phyloP scores from a whole-genome alignment of 2,797 vertebrate genomes.

The Poecilia gillii region DNA sequence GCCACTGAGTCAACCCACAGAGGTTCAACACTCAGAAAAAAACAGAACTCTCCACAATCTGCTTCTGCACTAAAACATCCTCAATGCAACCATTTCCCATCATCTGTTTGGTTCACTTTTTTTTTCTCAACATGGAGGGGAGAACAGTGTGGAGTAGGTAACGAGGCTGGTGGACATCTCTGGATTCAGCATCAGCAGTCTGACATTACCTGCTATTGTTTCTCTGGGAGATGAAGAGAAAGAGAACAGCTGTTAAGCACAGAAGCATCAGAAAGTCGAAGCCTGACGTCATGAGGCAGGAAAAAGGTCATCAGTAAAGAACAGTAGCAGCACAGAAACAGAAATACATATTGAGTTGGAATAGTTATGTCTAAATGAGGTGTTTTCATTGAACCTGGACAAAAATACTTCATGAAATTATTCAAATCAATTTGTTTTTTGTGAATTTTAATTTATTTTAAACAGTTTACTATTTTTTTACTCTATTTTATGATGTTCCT shows the following conservation, averaged over 20 bases:
- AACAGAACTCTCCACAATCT: not conserved
- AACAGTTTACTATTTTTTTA: not conserved
- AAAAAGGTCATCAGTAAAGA: not conserved
- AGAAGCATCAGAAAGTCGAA: slow-evolving; percentile 51
- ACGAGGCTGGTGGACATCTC: slow-evolving; percentile 46
- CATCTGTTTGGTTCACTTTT: not conserved
- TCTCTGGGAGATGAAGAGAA: slow-evolving; percentile 31
- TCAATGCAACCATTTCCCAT: not conserved
- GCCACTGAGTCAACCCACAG: slow-evolving; percentile 19
- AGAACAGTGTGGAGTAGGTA: not conserved
- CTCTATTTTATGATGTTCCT: too few relatives aligned
- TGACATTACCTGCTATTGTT: slow-evolving; percentile 49
- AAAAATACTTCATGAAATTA: not conserved
- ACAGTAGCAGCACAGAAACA: not conserved
- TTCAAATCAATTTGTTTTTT: not conserved
- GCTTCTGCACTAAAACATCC: not conserved
- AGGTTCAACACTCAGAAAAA: slow-evolving; percentile 16
- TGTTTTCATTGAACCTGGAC: not conserved
- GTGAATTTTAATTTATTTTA: not conserved
- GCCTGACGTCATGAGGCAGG: slow-evolving; percentile 29
- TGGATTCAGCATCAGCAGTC: slow-evolving; percentile 65
- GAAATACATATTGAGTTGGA: not conserved
- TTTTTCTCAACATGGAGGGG: not conserved
- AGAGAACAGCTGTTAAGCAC: slow-evolving; percentile 48
- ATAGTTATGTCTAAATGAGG: not conserved